Base-by-base conservation (phyloP, 2,888 invertebrate genomes). In the Nymphalis urticae region DNA sequence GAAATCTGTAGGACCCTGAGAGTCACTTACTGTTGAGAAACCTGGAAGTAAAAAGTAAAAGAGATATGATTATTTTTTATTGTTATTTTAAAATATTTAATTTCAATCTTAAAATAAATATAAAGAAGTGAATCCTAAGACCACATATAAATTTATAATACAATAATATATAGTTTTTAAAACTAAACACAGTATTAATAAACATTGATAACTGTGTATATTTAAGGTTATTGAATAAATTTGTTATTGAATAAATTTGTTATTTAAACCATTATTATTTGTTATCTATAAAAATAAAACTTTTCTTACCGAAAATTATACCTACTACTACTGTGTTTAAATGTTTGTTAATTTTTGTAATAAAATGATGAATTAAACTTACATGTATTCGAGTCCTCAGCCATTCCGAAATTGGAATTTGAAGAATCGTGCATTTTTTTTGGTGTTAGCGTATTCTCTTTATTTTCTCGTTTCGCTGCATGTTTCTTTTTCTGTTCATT, bases 301-400 rank as follows among this genome's bases (percentile, higher is more conserved):
- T 13, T 42, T 13, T 10, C 47, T 48, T 17, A 17, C 8, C 27
- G 27, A 54, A 27, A 27, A 27, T 54, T 54, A 21, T 19, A 53
- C 21, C 21, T 19, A 1, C 21, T 13, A 10, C 16, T 13, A n/a
- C 19, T 17, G 19, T n/a, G 51, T 53, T 13, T 19, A 24, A 21
- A 21, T 21, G 51, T 7, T 53, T 21, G 21, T 24, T n/a, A 9
- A 10, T 21, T 48, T 48, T 48, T n/a, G 6, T 0, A 13, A 10
- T 24, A 56, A 17, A 32, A 47, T 47, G 24, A 60, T 66, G 48
- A 66, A 36, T 66, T 63, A 63, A 72, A 88, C 94, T 94, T 93
- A 97, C 97, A 97, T 73, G 97, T 98, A 86, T 97, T 97, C 16
- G 97, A 98, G 84, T 97, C 97, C 86, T 98, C 97, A 16, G 97